These are phyloP conservation scores for Oceanites oceanicus DNA, from an alignment of 2,113 vertebrate genomes.

Conservation along the genomic window DNA sequence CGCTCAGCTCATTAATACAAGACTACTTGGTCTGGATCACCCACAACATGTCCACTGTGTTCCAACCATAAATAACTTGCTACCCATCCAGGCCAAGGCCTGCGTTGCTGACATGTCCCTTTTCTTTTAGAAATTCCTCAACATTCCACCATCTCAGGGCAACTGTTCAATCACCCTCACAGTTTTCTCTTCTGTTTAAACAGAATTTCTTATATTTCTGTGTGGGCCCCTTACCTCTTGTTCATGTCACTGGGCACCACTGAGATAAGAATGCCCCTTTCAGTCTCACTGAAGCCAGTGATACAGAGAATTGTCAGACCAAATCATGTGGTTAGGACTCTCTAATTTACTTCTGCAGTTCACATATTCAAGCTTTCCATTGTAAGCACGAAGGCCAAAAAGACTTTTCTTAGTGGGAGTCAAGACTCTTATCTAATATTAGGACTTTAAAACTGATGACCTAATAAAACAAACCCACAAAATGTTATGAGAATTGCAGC, in stretches of 20 bases:
- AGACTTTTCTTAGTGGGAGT: neutral
- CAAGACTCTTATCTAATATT: neutral
- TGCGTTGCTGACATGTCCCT: no score
- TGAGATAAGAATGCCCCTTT: neutral
- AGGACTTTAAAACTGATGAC: neutral
- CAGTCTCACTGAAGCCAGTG: neutral
- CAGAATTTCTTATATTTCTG: neutral
- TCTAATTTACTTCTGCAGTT: neutral
- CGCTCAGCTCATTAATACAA: no score
- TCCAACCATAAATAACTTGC: no score
- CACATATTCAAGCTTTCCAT: neutral
- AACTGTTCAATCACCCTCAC: neutral
- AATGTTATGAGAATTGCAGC: neutral
- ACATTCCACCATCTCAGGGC: neutral
- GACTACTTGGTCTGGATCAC: no score
- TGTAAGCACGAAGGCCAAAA: neutral
- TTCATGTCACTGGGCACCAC: neutral
- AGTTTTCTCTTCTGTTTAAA: neutral
- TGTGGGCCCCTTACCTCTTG: neutral
- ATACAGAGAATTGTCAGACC: neutral
- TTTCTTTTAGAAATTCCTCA: no score
- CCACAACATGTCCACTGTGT: no score
- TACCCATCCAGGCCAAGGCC: no score
- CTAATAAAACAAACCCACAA: conserved; percentile 22
- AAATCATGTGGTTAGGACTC: neutral